Evolutionary conservation across 2,797 vertebrate species (phyloP).

Genomic region (Urocyon cinereoargenteus): DNA sequence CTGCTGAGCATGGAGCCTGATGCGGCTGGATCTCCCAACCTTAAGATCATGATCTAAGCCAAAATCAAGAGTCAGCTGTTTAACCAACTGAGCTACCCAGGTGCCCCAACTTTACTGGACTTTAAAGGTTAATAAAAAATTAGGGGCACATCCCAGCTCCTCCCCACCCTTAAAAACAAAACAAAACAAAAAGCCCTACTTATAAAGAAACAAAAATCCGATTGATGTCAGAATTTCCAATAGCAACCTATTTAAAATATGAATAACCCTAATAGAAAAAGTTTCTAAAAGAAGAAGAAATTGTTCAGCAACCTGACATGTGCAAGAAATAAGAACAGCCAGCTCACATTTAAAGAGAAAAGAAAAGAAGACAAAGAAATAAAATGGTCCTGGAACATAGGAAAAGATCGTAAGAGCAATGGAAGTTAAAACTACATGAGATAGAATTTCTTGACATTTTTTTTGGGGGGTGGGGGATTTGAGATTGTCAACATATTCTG

Average conservation of each 20-base stretch:
- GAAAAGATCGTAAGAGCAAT: background rate
- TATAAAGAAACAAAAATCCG: background rate
- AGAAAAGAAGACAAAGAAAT: background rate
- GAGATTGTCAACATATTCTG: background rate
- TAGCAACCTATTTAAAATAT: background rate
- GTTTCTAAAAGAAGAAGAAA: background rate
- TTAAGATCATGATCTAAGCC: background rate
- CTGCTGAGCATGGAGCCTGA: background rate
- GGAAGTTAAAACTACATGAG: background rate
- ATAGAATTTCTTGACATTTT: background rate
- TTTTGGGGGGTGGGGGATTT: background rate
- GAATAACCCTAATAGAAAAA: background rate
- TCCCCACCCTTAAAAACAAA: background rate
- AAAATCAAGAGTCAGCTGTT: background rate
- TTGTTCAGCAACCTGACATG: background rate
- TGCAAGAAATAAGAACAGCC: background rate
- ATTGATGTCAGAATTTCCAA: background rate
- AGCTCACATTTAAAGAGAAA: background rate
- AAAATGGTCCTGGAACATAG: background rate
- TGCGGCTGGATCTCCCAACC: background rate
- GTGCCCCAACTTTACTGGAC: background rate
- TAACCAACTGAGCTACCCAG: background rate
- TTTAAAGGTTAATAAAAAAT: background rate
- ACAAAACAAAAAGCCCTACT: background rate
- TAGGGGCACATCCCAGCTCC: background rate